Conservation (phyloP, 2,113 vertebrate species). For the Nerophis lumbriciformis region DNA sequence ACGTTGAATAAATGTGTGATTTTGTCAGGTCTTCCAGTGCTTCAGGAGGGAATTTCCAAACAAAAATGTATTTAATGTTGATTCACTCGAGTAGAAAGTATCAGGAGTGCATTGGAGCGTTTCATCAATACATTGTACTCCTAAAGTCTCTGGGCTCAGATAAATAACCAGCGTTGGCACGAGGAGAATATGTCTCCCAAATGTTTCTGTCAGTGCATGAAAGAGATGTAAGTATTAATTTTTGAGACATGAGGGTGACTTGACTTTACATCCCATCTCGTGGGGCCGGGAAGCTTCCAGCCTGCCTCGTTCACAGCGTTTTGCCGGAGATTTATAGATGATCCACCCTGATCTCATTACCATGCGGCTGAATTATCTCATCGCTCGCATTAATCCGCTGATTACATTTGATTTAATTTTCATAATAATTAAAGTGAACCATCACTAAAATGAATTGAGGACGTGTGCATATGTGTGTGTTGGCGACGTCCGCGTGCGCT, state of each 20-base stretch:
- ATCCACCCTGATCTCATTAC: constrained; percentile 56
- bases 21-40: too few relatives aligned
- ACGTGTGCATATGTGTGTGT: constrained; percentile 17
- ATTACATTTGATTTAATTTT: constrained; percentile 78
- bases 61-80: too few relatives aligned
- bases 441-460: constrained; percentile 68
- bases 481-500: constrained; percentile 16
- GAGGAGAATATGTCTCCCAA: constrained; percentile 4
- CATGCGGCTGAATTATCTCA: constrained; percentile 68
- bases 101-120: not conserved
- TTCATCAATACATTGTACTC: not conserved
- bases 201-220: not conserved
- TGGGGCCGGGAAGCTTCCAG: constrained; percentile 21
- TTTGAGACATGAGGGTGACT: constrained; percentile 21
- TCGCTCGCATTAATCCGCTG: constrained; percentile 71
- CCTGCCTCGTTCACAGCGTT: constrained; percentile 46
- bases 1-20: too few relatives aligned
- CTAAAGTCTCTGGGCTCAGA: not conserved
- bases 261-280: constrained; percentile 21
- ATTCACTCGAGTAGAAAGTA: too few relatives aligned
- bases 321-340: constrained; percentile 67
- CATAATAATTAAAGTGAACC: constrained; percentile 77
- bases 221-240: constrained; percentile 15
- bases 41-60: too few relatives aligned
- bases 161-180: not conserved